These are phyloP conservation scores for Scarus forsteni DNA, from an alignment of 2,797 vertebrate genomes.

Conservation along the genomic window DNA sequence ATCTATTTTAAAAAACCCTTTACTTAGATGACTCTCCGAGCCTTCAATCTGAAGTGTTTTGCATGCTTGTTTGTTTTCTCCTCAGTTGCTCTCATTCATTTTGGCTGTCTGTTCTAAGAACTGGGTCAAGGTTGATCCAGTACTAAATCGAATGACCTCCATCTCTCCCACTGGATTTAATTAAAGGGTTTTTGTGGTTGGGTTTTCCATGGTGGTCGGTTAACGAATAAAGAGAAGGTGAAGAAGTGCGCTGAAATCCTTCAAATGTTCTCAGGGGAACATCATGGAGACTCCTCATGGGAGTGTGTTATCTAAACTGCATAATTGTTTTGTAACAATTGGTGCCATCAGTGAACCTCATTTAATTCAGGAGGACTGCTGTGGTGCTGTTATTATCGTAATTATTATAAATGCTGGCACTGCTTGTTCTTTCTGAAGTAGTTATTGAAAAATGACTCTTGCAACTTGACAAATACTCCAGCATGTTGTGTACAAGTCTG, in stretches of 20 bases:
- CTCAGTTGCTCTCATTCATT: slow-evolving; percentile 2
- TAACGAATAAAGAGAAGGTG: slow-evolving; percentile 7
- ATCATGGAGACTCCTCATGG: slow-evolving; percentile 3
- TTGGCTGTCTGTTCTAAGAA: slow-evolving; percentile 8
- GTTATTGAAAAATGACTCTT: too few relatives aligned
- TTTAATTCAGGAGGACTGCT: background rate
- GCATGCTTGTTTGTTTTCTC: slow-evolving; percentile 12
- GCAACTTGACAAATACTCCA: too few relatives aligned
- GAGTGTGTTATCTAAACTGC: slow-evolving; percentile 13
- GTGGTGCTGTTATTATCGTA: background rate
- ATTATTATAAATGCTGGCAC: background rate
- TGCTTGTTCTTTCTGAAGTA: background rate
- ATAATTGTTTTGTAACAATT: slow-evolving; percentile 18
- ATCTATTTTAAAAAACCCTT: background rate
- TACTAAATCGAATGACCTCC: slow-evolving; percentile 29
- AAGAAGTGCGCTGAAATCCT: slow-evolving; percentile 5
- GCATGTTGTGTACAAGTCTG: too few relatives aligned
- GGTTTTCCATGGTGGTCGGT: slow-evolving; percentile 18
- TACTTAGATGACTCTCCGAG: background rate
- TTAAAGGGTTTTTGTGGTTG: slow-evolving; percentile 17
- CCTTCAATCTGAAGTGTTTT: slow-evolving; percentile 5
- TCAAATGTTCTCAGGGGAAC: slow-evolving; percentile 8
- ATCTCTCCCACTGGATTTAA: slow-evolving; percentile 29
- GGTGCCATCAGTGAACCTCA: slow-evolving; percentile 6
- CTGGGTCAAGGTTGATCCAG: slow-evolving; percentile 45